These are phyloP conservation scores for Setophaga coronata DNA, from an alignment of 2,113 vertebrate genomes.

Conservation along the genomic window DNA sequence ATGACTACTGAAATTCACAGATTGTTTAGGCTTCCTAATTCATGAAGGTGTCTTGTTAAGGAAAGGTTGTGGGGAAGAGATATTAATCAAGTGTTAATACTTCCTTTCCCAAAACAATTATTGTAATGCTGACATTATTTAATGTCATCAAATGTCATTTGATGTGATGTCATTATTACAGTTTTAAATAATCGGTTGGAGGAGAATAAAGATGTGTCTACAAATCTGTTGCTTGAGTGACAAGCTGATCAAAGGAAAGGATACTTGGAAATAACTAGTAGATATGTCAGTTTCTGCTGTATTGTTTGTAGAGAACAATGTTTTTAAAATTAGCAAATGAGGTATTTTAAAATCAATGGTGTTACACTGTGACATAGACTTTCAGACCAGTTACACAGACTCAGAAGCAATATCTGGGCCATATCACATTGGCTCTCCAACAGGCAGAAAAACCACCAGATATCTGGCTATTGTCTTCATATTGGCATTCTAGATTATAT, in stretches of 20 bases:
- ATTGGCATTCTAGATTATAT: background rate
- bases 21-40: background rate
- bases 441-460: background rate
- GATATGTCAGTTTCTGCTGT: background rate
- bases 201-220: background rate
- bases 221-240: background rate
- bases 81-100: background rate
- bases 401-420: background rate
- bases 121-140: background rate
- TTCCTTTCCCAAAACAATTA: background rate
- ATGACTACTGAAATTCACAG: background rate
- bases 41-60: background rate
- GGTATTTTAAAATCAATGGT: background rate
- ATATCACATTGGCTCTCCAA: background rate
- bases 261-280: background rate
- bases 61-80: background rate
- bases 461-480: background rate
- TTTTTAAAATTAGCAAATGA: background rate
- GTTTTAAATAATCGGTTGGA: background rate
- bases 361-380: background rate
- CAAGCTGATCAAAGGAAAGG: background rate
- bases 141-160: background rate
- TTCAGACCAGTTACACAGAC: background rate
- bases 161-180: background rate
- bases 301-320: background rate